phyloP scores from a whole-genome alignment of 1,140 invertebrate genomes.

The Drosophila tristis region DNA sequence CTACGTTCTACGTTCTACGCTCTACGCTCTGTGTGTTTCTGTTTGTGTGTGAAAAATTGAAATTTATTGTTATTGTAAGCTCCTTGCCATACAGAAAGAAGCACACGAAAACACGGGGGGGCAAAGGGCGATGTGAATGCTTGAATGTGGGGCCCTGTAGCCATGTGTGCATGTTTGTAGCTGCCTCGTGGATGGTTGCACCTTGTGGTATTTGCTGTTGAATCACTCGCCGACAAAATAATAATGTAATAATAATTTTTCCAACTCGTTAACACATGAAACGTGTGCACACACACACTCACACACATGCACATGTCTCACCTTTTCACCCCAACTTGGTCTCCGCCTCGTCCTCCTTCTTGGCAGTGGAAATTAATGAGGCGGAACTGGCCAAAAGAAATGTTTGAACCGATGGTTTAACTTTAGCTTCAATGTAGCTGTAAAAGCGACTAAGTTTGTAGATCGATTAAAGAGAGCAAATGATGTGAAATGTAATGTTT shows the following conservation, averaged over 20 bases:
- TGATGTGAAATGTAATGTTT: too few relatives aligned
- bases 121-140: not conserved
- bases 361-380: slow-evolving; percentile 57
- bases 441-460: too few relatives aligned
- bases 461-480: too few relatives aligned
- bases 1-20: slow-evolving; percentile 2
- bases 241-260: slow-evolving; percentile 83
- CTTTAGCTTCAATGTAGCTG: too few relatives aligned
- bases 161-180: too few relatives aligned
- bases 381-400: slow-evolving; percentile 24
- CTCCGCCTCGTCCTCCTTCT: not conserved
- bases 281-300: slow-evolving; percentile 39
- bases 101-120: slow-evolving; percentile 1
- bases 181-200: slow-evolving; percentile 15
- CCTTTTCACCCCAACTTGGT: not conserved
- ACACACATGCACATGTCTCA: not conserved
- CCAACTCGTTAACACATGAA: slow-evolving; percentile 79
- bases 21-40: slow-evolving; percentile 8
- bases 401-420: too few relatives aligned
- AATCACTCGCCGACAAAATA: slow-evolving; percentile 75
- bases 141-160: too few relatives aligned
- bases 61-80: slow-evolving; percentile 79
- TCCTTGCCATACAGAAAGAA: slow-evolving; percentile 32
- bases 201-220: slow-evolving; percentile 47
- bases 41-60: slow-evolving; percentile 72